Percentiles rank a stretch among this genome's conserved stretches.
Evolutionary conservation across 1,140 invertebrate genomes (phyloP).

Genomic region (Nebria ingens): DNA sequence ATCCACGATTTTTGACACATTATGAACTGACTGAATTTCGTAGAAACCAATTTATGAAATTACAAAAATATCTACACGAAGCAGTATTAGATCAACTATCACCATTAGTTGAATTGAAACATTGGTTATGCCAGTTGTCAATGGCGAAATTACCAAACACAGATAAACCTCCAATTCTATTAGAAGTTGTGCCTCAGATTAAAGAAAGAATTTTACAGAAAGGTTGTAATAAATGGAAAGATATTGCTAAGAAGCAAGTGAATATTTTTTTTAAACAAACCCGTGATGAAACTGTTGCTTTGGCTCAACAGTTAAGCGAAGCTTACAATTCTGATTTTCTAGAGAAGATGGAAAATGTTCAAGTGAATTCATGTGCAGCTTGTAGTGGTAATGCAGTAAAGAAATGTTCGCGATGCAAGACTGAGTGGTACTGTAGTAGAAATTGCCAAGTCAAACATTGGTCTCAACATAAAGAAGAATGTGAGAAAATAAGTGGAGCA

Average conservation of each 20-base stretch:
- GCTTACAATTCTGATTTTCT: slow-evolving; percentile 45
- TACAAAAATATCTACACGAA: slow-evolving; percentile 51
- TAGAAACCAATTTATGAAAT: slow-evolving; percentile 46
- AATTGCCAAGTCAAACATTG: slow-evolving; percentile 47
- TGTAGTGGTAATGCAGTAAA: slow-evolving; percentile 43
- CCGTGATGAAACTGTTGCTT: slow-evolving; percentile 40
- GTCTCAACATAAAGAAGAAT: slow-evolving; percentile 43
- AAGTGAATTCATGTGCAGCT: slow-evolving; percentile 37
- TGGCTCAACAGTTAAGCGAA: slow-evolving; percentile 31
- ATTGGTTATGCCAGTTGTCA: slow-evolving; percentile 48
- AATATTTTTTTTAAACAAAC: slow-evolving; percentile 40
- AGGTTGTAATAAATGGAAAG: slow-evolving; percentile 42
- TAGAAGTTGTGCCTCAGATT: slow-evolving; percentile 50
- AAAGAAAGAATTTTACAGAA: slow-evolving; percentile 36
- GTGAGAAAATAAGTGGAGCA: slow-evolving; percentile 25
- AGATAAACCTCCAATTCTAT: slow-evolving; percentile 33
- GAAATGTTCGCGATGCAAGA: slow-evolving; percentile 46
- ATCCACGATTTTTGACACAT: slow-evolving; percentile 46
- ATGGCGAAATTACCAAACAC: slow-evolving; percentile 28
- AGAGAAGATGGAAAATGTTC: slow-evolving; percentile 39
- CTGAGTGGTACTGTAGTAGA: slow-evolving; percentile 47
- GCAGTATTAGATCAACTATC: slow-evolving; percentile 61
- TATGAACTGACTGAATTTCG: slow-evolving; percentile 61
- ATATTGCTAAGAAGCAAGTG: slow-evolving; percentile 44
- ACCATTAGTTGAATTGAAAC: slow-evolving; percentile 59